Base-by-base conservation (phyloP, 2,113 vertebrate species). In the Athene noctua region DNA sequence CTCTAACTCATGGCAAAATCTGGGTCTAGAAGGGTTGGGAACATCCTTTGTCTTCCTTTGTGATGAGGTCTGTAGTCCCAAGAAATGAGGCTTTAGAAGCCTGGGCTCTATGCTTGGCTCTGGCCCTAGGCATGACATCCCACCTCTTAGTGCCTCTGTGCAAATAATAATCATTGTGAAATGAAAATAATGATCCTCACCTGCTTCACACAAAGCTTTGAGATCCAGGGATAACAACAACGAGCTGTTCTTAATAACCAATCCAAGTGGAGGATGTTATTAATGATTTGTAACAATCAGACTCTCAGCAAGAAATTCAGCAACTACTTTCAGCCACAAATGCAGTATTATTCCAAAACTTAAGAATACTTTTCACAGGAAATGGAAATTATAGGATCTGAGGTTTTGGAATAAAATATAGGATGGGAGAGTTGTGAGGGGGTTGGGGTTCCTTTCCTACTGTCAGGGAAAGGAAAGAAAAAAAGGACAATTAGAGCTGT, bases 401-500 rank as follows among this genome's bases (percentile, higher is more conserved):
- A 79, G 30, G 3, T 46, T 84, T 81, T 80, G 52, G 55, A 90
- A 77, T 44, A 61, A 79, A 80, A 51, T 80, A 63, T 2, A 49
- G 38, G 51, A 65, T 63, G 44, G 13, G 49, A 80, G 22, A 83
- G 47, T 47, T 87, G 54, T 36, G 65, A 62, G 58, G 30, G 49
- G 40, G 22, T 23, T 90, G 58, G 55, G 21, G 34, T 14, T 95
- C 70, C 75, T 89, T 88, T 90, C 66, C 65, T 87, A 46, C 47
- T 74, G 29, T 54, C 61, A 71, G 30, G 46, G 75, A 77, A 72
- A 75, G 27, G 26, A 14, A 2, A 16, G 57, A 68, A 81, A 74
- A 86, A 73, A 80, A 75, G 36, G 77, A 94, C 90, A 87, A 91
- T 93, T 96, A 94, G 80, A 92, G 71, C 67, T 55, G 44, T 73